Base-by-base conservation (phyloP, 2,113 vertebrate genomes). In the Bubo blakistoni region DNA sequence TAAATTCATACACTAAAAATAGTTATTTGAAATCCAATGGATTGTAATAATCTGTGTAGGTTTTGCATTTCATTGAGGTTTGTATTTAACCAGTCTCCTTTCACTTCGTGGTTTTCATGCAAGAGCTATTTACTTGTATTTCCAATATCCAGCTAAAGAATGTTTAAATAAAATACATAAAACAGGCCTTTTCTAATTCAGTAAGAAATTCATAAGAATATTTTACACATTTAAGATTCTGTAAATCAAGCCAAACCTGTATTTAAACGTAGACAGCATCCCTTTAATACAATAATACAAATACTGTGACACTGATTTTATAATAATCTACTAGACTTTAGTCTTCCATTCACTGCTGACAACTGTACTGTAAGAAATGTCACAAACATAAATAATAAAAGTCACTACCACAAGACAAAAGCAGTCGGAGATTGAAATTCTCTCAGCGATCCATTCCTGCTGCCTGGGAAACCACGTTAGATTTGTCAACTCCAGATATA, bases 321-420 rank as follows among this genome's bases (percentile, higher is more conserved):
- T 86, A 96, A 95, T 79, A 57, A 92, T 70, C 94, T 76, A 52
- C 82, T 19, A 82, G 85, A 89, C 94, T 92, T 88, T 3, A 92
- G 94, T 24, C 91, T 90, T 79, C 78, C 95, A 66, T 77, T 92
- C 85, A 69, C 62, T 89, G 83, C 92, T 94, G 93, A 97, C 87
- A 95, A 84, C 91, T 85, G 69, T 52, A 90, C 95, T 65, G 65
- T 67, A 91, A 94, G 78, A 96, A 97, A 97, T 95, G 96, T 82
- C 90, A 97, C 85, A 95, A 94, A 94, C 95, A 95, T 52, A 97
- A 96, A 97, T 91, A 97, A 98, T 91, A 96, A 91, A 97, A 97
- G 96, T 97, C 95, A 83, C 96, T 98, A 96, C 96, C 97, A 97
- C 88, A 25, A 96, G 94, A 94, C 91, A 97, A 95, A 96, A 97